Evolutionary conservation across 2,888 invertebrate species (phyloP), one percentile per base, ranked within the genome.

Genomic region (Plemyria rubiginata): DNA sequence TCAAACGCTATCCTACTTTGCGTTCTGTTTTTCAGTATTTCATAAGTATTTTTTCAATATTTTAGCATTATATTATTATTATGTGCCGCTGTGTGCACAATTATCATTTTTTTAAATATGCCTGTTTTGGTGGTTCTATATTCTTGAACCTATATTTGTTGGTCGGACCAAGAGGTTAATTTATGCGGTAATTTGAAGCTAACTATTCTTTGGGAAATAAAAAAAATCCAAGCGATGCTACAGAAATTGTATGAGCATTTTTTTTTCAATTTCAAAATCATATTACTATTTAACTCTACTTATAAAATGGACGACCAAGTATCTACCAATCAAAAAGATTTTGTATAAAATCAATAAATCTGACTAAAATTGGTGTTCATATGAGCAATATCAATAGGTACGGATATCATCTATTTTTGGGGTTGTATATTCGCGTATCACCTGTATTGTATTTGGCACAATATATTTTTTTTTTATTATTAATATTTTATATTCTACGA

Each of bases 371-470:
- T 84, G 81, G 79, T 83, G 82, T 84, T 70, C 53, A 48, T 64
- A 75, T 86, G 85, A 86, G 86, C 86, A 84, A 78, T 74, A 70
- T 72, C 66, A 72, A 73, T 74, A n/a, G n/a, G n/a, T n/a, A 66
- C 55, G 62, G 68, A 60, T 62, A 65, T 61, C 29, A 65, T 53
- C 32, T 64, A 60, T 54, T 68, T 53, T 66, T 77, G 80, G 84
- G 80, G 78, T 78, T 77, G 67, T 77, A 73, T 76, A 81, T 88
- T 90, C 86, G 77, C 75, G 68, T 70, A 62, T 76, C 79, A 82
- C 88, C 89, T 90, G 90, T 90, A 88, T 76, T 84, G 81, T 74
- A 76, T 76, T 91, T 90, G 90, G 90, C 90, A 90, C 81, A 78
- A 68, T 76, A 59, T 58, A 28, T 41, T 54, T 45, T 72, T 74